Base-by-base conservation (phyloP, 2,113 vertebrate species). In the Megaceryle torquata region DNA sequence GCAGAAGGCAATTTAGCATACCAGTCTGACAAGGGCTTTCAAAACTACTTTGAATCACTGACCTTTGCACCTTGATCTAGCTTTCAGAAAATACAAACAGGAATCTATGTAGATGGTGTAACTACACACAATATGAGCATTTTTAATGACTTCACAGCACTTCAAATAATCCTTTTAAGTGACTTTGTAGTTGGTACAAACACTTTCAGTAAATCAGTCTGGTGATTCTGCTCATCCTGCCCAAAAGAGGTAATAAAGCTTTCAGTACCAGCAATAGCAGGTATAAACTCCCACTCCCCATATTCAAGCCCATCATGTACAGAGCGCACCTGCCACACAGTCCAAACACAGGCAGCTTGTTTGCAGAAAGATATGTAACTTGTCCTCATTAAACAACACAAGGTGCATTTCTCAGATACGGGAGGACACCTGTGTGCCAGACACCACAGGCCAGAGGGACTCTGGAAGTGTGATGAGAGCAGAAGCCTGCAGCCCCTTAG, bases 381-480 rank as follows among this genome's bases (percentile, higher is more conserved):
- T 43, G 54, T 6, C 28, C 16, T 41, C 39, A 28, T 15, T 20
- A 39, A 4, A 3, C 5, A 39, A 46, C 4, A 15, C 44, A 16
- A 10, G 25, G 17, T 3, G 8, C 44, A 46, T 18, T 56, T 65
- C 29, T 71, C n/a, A 56, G 31, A 4, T 14, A 11, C 6, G 7
- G 11, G 37, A 44, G 16, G 29, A 64, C 33, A 51, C 15, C 39
- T 54, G 25, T 4, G 1, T 2, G 0, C 3, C 67, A 46, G 28
- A 41, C 39, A 41, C 56, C 74, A 54, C 9, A 1, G 43, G n/a
- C 15, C 82, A 57, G 18, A 53, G 14, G 2, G 1, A 37, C 50
- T 83, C 59, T 7, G 15, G 31, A 28, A 15, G 1, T 0, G 0
- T 8, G 15, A 39, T 5, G 6, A 80, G 2, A 64, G 12, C 10